Conservation (phyloP, 64 coral and sea anemone species). For the Cladopsammia gracilis region DNA sequence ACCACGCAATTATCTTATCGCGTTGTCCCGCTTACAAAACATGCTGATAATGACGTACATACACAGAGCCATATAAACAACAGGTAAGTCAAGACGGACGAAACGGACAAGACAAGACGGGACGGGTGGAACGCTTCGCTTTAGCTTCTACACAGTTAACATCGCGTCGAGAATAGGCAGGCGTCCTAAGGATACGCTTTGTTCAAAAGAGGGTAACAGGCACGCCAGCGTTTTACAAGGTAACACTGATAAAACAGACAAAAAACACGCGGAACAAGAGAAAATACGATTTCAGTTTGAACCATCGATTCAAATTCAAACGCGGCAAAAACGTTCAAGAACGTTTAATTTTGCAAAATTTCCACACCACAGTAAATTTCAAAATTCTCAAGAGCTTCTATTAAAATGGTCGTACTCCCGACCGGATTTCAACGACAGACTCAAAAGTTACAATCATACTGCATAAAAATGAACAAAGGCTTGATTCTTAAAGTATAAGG, state of each 20-base stretch:
- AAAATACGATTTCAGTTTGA: no score
- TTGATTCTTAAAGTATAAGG: no score
- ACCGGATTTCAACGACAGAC: no score
- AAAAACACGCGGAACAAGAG: neutral
- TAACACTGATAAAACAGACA: neutral
- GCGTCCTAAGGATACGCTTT: neutral
- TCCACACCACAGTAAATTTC: no score
- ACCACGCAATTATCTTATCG: conserved; percentile 23
- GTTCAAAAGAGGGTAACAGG: neutral
- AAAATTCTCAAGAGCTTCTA: no score
- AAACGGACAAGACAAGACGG: neutral
- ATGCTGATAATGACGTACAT: neutral
- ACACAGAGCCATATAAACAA: neutral
- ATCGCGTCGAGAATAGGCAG: neutral
- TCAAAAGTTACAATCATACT: no score
- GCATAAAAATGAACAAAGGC: no score
- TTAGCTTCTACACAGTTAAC: neutral
- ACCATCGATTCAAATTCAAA: no score
- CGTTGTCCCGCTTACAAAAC: neutral
- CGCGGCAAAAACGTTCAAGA: no score
- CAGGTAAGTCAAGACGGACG: neutral
- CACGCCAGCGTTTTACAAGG: neutral
- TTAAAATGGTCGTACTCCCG: no score
- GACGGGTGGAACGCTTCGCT: no score
- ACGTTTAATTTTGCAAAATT: no score